Conservation (phyloP, 2,888 invertebrate species). For the Ormyrus rosae region DNA sequence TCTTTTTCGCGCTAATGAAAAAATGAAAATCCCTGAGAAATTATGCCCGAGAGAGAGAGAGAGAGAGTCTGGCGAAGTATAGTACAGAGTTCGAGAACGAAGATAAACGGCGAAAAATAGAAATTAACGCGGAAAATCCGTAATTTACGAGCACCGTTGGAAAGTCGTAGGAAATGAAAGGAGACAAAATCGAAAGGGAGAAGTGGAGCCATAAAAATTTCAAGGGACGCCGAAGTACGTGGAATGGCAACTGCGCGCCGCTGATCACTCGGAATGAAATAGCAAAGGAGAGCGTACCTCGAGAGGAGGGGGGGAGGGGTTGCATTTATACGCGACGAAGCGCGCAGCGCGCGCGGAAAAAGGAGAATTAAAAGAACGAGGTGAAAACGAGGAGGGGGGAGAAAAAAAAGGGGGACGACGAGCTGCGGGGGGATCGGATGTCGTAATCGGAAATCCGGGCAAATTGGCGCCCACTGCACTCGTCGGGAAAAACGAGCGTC, state of each 20-base stretch:
- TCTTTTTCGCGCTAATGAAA: too few relatives aligned
- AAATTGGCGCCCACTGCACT: constrained; percentile 7
- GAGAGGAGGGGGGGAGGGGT: not conserved
- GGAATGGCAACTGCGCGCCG: constrained; percentile 5
- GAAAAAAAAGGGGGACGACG: too few relatives aligned
- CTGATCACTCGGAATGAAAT: constrained; percentile 6
- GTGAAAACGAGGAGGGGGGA: too few relatives aligned
- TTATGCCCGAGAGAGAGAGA: too few relatives aligned
- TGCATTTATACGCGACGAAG: not conserved
- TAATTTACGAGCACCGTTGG: constrained; percentile 10
- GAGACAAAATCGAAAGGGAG: not conserved
- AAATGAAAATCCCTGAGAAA: too few relatives aligned
- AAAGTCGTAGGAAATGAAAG: not conserved
- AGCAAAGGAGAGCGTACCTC: not conserved
- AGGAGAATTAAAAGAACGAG: not conserved
- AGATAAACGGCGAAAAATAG: not conserved
- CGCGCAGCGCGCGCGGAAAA: not conserved
- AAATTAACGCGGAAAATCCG: constrained; percentile 10
- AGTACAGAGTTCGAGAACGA: not conserved
- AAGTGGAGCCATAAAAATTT: constrained; percentile 17
- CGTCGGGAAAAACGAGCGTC: not conserved
- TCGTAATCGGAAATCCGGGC: constrained; percentile 31
- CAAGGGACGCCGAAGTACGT: not conserved
- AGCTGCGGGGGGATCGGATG: not conserved
- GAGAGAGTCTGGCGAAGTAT: too few relatives aligned